Evolutionary conservation across 1,140 invertebrate species (phyloP).

Genomic region (Drosophila azteca): DNA sequence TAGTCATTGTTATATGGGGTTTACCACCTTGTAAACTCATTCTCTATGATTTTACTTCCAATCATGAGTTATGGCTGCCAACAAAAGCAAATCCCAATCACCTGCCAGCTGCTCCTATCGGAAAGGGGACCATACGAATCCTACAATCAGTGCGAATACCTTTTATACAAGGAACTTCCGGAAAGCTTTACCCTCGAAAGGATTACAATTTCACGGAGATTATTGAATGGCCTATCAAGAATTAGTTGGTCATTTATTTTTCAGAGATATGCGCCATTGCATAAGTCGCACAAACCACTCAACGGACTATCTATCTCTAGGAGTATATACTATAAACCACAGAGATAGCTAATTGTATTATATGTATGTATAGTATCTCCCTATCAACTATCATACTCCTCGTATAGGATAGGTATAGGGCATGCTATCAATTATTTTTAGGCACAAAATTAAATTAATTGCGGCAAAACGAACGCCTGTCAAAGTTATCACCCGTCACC

Average conservation of each 20-base stretch:
- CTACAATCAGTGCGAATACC: background rate
- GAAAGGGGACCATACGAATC: background rate
- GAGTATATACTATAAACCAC: slow-evolving; percentile 50
- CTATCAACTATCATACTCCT: no score
- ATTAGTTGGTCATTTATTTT: slow-evolving; percentile 25
- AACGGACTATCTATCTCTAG: slow-evolving; percentile 51
- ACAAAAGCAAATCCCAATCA: slow-evolving; percentile 32
- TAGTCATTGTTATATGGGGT: background rate
- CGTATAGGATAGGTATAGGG: slow-evolving; percentile 40
- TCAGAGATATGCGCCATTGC: slow-evolving; percentile 37
- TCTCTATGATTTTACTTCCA: slow-evolving; percentile 28
- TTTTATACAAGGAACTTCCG: no score
- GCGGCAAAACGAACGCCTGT: slow-evolving; percentile 50
- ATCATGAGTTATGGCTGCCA: slow-evolving; percentile 50
- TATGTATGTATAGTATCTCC: no score
- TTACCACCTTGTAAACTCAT: slow-evolving; percentile 18
- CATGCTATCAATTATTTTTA: slow-evolving; percentile 48
- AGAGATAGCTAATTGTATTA: slow-evolving; percentile 53
- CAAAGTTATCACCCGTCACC: slow-evolving; percentile 51
- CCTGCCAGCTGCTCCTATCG: slow-evolving; percentile 50
- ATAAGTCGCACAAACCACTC: slow-evolving; percentile 52
- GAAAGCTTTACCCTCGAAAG: no score
- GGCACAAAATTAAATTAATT: slow-evolving; percentile 65
- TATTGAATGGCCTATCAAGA: no score
- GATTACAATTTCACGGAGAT: no score